A percentile compares a stretch with the other conserved stretches of the same genome.
Conservation (phyloP, 2,888 invertebrate species). For the Ochlodes sylvanus region DNA sequence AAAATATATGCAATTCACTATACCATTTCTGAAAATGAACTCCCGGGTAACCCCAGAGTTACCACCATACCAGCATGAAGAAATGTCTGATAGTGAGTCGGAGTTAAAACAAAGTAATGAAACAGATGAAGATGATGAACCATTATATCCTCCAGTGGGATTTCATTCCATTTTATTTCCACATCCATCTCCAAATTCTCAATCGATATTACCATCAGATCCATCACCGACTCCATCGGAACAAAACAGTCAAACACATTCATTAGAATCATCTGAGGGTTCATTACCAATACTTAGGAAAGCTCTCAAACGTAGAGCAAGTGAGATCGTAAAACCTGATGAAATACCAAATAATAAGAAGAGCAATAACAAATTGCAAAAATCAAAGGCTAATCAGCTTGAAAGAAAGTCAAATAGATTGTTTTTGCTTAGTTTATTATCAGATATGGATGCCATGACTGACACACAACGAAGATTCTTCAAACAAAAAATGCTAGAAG, state of each 20-base stretch:
- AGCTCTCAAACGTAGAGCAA: background rate
- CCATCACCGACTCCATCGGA: conserved; percentile 2
- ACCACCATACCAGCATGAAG: background rate
- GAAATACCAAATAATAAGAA: background rate
- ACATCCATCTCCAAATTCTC: background rate
- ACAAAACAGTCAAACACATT: conserved; percentile 6
- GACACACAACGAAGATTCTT: conserved; percentile 17
- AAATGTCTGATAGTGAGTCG: background rate
- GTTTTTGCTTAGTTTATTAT: conserved; percentile 21
- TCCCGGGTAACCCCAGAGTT: conserved; percentile 25
- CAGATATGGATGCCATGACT: conserved; percentile 21
- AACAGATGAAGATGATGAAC: conserved; percentile 8
- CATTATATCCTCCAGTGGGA: background rate
- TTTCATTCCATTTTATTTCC: conserved; percentile 7
- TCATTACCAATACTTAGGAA: background rate
- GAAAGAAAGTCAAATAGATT: conserved; percentile 7
- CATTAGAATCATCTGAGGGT: conserved; percentile 1
- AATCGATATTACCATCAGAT: background rate
- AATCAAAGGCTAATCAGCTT: background rate
- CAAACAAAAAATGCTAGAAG: conserved; percentile 15
- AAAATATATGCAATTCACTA: conserved; percentile 40
- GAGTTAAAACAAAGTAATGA: background rate
- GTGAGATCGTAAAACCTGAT: background rate
- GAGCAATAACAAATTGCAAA: background rate
- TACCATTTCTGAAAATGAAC: conserved; percentile 37